Evolutionary conservation across 2,797 vertebrate genomes (phyloP).

Genomic region (Diplodus sargus): DNA sequence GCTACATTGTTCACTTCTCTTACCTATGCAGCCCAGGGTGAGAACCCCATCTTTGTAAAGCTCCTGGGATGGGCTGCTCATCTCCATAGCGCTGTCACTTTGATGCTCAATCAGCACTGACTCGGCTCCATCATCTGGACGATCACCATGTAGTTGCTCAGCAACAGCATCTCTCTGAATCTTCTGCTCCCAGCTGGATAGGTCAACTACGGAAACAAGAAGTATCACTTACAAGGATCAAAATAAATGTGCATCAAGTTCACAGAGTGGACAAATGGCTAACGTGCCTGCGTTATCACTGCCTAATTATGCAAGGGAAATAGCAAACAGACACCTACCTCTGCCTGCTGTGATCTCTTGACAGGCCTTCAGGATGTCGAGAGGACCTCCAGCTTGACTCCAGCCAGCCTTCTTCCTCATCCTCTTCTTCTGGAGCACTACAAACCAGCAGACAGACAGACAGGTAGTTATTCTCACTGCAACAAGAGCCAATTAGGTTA

Average conservation of each 20-base stretch:
- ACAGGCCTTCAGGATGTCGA: constrained; percentile 89
- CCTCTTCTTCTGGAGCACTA: constrained; percentile 91
- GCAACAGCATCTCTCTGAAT: constrained; percentile 89
- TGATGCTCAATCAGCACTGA: constrained; percentile 90
- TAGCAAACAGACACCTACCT: constrained; percentile 76
- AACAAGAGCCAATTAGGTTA: constrained; percentile 3
- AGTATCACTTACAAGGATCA: constrained; percentile 17
- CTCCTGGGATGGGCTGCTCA: constrained; percentile 83
- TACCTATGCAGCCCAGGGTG: constrained; percentile 93
- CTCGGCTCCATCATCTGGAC: constrained; percentile 77
- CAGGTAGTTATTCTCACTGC: constrained; percentile 11
- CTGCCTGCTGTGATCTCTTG: constrained; percentile 90
- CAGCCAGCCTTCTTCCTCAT: constrained; percentile 87
- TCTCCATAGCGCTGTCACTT: constrained; percentile 90
- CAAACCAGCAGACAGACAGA: constrained; percentile 12
- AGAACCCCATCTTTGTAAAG: constrained; percentile 93
- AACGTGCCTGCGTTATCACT: not conserved
- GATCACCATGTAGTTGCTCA: constrained; percentile 80
- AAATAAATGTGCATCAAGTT: not conserved
- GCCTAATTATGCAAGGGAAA: not conserved
- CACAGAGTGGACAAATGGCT: not conserved
- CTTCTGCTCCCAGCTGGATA: constrained; percentile 94
- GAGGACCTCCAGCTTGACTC: constrained; percentile 87
- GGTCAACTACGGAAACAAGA: constrained; percentile 84
- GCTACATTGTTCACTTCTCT: too few species aligned